Evolutionary conservation across 2,797 vertebrate species (phyloP).

Genomic region (Lepus oiostolus): DNA sequence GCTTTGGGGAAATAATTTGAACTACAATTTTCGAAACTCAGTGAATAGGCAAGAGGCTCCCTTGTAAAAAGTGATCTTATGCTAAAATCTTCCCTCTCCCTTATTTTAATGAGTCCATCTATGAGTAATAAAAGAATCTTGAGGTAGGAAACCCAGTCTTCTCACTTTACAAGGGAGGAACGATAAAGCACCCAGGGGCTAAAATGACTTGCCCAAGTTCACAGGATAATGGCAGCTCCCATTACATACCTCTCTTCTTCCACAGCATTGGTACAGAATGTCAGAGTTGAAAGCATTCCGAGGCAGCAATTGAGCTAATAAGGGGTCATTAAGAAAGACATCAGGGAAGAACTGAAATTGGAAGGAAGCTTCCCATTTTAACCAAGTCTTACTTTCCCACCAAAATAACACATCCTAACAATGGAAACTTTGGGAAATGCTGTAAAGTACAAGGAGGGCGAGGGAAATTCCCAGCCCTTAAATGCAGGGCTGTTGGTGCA

Average conservation of each 20-base stretch:
- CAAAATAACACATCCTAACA: conserved; percentile 43
- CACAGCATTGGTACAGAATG: neutral
- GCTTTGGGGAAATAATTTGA: conserved; percentile 29
- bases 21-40: neutral
- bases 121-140: neutral
- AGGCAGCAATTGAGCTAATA: neutral
- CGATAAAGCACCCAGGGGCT: neutral
- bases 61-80: neutral
- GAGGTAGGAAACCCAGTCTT: neutral
- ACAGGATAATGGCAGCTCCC: neutral
- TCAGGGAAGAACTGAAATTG: neutral
- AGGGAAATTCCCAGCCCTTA: neutral
- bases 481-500: neutral
- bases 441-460: neutral
- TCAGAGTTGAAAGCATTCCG: neutral
- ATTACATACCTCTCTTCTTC: neutral
- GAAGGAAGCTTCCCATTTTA: neutral
- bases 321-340: neutral
- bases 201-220: neutral
- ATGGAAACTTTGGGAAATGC: conserved; percentile 16
- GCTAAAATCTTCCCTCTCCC: neutral
- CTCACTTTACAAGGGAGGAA: conserved; percentile 1
- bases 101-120: neutral
- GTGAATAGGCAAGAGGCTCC: neutral
- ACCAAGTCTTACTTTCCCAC: conserved; percentile 47